Evolutionary conservation across 2,888 invertebrate species (phyloP), one percentile per base, ranked within the genome.

Genomic region (Tenthredo scrophulariae): DNA sequence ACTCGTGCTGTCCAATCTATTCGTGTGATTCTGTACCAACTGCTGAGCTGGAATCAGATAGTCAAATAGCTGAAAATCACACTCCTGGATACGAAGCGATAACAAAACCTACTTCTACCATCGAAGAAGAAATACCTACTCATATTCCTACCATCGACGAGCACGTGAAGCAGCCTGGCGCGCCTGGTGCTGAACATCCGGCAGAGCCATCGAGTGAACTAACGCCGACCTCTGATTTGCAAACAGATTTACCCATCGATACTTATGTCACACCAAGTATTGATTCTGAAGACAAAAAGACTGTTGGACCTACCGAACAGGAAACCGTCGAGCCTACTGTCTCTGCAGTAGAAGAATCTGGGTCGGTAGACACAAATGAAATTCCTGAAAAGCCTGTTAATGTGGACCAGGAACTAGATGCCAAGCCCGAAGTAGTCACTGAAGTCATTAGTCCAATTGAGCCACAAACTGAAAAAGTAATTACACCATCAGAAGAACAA

Each of bases 1-100:
- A 96, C 86, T 94, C 96, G 37, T 97, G 97, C 89, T 97, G 97
- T 89, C 97, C 97, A 75, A 96, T 96, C 86, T 97, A 97, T 90
- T 95, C 96, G 88, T 97, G 97, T 92, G 96, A 95, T 93, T 93
- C 91, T 4, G 88, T 93, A 85, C 94, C 93, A 86, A 93, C 91
- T 72, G 91, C 91, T 37, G 92, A 92, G 87, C 93, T 94, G 87
- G 94, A 95, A 91, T 94, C 94, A 10, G 95, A 94, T 67, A 95
- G 94, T 88, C 95, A 95, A 84, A 91, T 92, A 89, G 89, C 92
- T 87, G 79, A 84, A 62, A 33, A 70, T 82, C 85, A 85, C 37
- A 46, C 75, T 37, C 40, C 85, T 4, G 84, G 88, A 50, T 83
- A 18, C 13, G 88, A 88, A 84, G 87, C 65, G 22, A 84, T 84